Conservation (phyloP, 2,888 invertebrate species). For the Chloromyia formosa region DNA sequence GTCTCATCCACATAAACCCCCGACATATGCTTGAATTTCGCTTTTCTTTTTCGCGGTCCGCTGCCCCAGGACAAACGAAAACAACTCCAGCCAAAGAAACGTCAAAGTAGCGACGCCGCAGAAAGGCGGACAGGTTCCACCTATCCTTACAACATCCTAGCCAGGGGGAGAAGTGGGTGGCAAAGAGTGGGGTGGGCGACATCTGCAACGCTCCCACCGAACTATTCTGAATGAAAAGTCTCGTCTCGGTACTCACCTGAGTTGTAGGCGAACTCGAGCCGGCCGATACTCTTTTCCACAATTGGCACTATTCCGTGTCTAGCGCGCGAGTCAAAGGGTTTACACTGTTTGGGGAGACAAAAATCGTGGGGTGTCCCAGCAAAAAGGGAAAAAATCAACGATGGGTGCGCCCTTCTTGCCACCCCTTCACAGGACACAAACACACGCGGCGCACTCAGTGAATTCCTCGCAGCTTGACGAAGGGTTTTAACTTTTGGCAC, state of each 20-base stretch:
- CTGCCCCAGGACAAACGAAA: neutral
- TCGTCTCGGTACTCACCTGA: slow-evolving; percentile 1
- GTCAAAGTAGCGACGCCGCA: slow-evolving; percentile 38
- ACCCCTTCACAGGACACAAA: neutral
- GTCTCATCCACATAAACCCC: too few relatives aligned
- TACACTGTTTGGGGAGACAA: slow-evolving; percentile 9
- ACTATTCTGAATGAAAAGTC: slow-evolving; percentile 23
- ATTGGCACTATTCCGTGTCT: neutral
- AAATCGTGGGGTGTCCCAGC: neutral
- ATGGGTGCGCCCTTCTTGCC: neutral
- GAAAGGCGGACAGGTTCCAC: slow-evolving; percentile 13
- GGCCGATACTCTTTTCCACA: neutral
- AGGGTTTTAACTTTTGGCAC: neutral
- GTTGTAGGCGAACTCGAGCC: neutral
- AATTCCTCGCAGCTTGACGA: neutral
- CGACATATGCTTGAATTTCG: too few relatives aligned
- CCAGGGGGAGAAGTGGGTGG: neutral
- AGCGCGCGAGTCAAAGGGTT: neutral
- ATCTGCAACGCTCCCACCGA: slow-evolving; percentile 29
- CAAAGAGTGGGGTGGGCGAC: neutral
- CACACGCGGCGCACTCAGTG: neutral
- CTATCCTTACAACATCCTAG: neutral
- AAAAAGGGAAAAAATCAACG: neutral
- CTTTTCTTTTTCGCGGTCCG: too few relatives aligned
- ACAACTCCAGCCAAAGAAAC: neutral